Evolutionary conservation across 1,140 invertebrate species (phyloP).

Genomic region (Drosophila tani): DNA sequence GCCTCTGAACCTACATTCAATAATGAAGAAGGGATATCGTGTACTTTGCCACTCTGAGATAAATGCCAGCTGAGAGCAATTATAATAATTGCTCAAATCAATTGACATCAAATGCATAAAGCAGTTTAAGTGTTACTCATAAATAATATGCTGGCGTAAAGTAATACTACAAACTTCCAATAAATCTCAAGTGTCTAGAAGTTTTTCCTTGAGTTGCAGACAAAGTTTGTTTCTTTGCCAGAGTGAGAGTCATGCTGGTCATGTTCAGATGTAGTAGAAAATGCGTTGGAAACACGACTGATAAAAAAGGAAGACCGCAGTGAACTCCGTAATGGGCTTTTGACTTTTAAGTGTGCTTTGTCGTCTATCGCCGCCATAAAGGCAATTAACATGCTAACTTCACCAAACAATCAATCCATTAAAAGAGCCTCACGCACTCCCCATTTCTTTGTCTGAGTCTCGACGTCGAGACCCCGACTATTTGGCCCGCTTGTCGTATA

Average conservation of each 20-base stretch:
- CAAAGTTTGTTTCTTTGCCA: conserved; percentile 8
- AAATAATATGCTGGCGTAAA: not conserved
- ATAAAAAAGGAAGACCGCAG: conserved; percentile 24
- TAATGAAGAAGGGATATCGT: not conserved
- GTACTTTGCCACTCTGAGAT: not conserved
- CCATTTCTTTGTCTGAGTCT: conserved; percentile 48
- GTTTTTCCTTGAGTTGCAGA: not conserved
- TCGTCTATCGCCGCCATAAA: conserved; percentile 40
- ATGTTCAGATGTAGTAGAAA: conserved; percentile 10
- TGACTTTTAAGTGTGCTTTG: conserved; percentile 45
- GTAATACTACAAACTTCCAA: not conserved
- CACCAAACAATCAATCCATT: conserved; percentile 51
- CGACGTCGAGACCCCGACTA: conserved; percentile 25
- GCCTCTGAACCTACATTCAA: not conserved
- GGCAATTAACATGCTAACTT: conserved; percentile 72
- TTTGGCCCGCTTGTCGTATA: conserved; percentile 8
- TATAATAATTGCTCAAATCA: not conserved
- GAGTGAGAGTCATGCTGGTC: conserved; percentile 8
- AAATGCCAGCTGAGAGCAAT: not conserved
- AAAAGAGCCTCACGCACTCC: conserved; percentile 69
- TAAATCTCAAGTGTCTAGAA: not conserved
- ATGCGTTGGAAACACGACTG: conserved; percentile 8
- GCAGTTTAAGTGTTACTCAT: not conserved
- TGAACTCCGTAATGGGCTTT: conserved; percentile 34
- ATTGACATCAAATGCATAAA: not conserved